Base-by-base conservation (phyloP, 2,113 vertebrate species). In the Sitta europaea region DNA sequence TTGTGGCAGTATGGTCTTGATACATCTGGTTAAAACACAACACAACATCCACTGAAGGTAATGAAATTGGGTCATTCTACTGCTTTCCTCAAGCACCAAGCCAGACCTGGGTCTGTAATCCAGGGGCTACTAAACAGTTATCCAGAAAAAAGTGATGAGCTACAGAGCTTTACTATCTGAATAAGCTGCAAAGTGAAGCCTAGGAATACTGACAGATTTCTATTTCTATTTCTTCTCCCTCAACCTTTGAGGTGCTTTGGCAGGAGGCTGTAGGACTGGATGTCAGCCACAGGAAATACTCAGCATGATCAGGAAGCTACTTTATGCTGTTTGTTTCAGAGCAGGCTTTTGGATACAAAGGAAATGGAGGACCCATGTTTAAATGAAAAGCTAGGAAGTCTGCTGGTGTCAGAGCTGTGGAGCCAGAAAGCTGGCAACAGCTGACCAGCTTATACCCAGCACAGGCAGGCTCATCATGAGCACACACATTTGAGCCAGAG, bases 201-300 rank as follows among this genome's bases (percentile, higher is more conserved):
- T 61, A 19, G 54, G 72, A 91, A 83, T 74, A 87, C 7, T 42
- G 68, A 72, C 20, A 43, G 28, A 53, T 40, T 79, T 45, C 42
- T 28, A 2, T 58, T 73, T 77, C 51, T n/a, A n/a, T n/a, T n/a
- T 86, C 86, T 47, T 88, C 45, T 86, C 63, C 57, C 25, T 75
- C 62, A 61, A 1, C 35, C 45, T 82, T 33, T 72, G 74, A 82
- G 84, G 47, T 20, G 61, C 71, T 63, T 83, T 92, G 85, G 72
- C 88, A 95, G 90, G 47, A 94, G 66, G 35, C 47, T 76, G 38
- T 15, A 48, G 55, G 71, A 81, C 85, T 96, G 93, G 92, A 94
- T 90, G 80, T 80, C 90, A 92, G 91, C 91, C 82, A 86, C 65
- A 53, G 94, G 95, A 94, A 95, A 82, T n/a, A 62, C 51, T 92